Percentiles rank a stretch among this genome's conserved stretches.
phyloP scores from a whole-genome alignment of 2,888 invertebrate genomes.

The Didymodactylos carnosus region DNA sequence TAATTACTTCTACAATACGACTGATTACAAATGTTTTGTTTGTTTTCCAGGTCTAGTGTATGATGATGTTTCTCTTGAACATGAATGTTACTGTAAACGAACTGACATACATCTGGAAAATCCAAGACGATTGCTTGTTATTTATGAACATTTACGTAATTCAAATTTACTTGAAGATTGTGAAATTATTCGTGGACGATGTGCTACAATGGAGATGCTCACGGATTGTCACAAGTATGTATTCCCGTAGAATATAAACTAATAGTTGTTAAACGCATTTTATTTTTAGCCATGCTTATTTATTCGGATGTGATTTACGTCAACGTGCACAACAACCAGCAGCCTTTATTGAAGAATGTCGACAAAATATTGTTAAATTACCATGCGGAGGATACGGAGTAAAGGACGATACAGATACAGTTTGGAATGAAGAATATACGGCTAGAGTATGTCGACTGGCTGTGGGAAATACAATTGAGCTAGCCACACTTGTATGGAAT shows the following conservation, averaged over 20 bases:
- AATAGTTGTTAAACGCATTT: background rate
- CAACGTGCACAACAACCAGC: background rate
- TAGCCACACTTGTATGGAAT: conserved; percentile 1
- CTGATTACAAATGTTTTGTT: too few relatives aligned
- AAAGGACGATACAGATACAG: background rate
- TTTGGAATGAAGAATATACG: conserved; percentile 7
- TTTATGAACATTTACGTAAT: background rate
- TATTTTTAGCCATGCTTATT: background rate
- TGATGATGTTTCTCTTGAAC: background rate
- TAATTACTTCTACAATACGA: background rate
- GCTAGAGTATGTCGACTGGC: conserved; percentile 2
- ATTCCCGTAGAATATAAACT: background rate
- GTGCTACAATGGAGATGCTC: background rate
- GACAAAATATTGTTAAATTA: background rate
- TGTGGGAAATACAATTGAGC: background rate
- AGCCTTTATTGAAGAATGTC: background rate
- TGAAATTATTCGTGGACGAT: background rate
- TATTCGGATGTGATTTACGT: background rate
- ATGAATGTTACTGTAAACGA: conserved; percentile 1
- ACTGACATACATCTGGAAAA: background rate
- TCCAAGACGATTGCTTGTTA: background rate
- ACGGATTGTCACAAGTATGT: background rate
- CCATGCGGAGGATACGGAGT: conserved; percentile 30
- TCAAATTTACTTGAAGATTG: background rate
- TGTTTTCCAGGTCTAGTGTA: background rate